Base-by-base conservation (phyloP, 1,140 invertebrate species). In the Cataglyphis hispanica region DNA sequence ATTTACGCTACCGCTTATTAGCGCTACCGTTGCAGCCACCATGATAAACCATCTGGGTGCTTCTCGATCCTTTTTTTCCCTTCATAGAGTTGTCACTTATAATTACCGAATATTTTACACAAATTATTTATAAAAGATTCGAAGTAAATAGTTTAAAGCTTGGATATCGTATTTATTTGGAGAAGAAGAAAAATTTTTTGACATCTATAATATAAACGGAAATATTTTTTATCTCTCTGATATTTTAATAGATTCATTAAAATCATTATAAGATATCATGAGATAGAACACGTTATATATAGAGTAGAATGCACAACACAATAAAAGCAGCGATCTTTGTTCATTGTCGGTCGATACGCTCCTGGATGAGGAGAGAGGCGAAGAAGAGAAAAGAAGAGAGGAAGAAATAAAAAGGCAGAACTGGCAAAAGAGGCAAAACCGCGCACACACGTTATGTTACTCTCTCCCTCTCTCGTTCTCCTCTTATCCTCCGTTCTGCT, bases 401-500 rank as follows among this genome's bases (percentile, higher is more conserved):
- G 27, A 69, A 58, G 66, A 83, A 70, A 37, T 74, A 89, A 90
- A 87, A 87, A 77, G 64, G 76, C 76, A 83, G 86, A 89, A 75
- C 84, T 87, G 83, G 88, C 86, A 91, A 88, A 88, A 88, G 88
- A 78, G 90, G 81, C 72, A 86, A 89, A 90, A 91, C 77, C 74
- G 64, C 75, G 70, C 72, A 67, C 50, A 43, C 40, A 43, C 40
- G 43, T 64, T 74, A 67, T 34, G 27, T 80, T 76, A 58, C 63
- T 64, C 60, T 76, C 46, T 25, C 34, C 56, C 56, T 75, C 56
- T 75, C 67, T 27, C 8, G 11, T 6, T 53, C 67, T 16, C 53
- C 19, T 46, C 53, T 61, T 69, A 87, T 87, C 43, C 70, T 27
- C 46, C n/a, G 22, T 56, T 27, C 63, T 64, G 11, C n/a, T 81